Evolutionary conservation across 2,888 invertebrate genomes (phyloP).

Genomic region (Leptinotarsa rubiginosa): DNA sequence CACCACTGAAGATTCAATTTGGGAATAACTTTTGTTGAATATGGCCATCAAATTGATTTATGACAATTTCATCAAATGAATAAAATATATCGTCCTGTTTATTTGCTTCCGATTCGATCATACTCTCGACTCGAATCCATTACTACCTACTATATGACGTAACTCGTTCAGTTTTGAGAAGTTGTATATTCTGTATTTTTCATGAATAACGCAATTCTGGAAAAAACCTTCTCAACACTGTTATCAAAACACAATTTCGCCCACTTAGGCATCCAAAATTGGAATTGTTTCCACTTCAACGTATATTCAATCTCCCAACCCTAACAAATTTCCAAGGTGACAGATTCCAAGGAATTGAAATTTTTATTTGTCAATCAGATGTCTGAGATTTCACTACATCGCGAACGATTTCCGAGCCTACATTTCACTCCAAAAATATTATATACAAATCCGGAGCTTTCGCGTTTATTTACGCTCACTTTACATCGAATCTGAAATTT

Average conservation of each 20-base stretch:
- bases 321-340: neutral
- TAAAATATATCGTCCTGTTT: too few relatives aligned
- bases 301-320: neutral
- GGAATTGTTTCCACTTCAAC: conserved; percentile 3
- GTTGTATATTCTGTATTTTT: too few relatives aligned
- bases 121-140: too few relatives aligned
- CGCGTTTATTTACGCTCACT: conserved; percentile 18
- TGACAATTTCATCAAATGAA: too few relatives aligned
- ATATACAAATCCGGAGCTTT: conserved; percentile 10
- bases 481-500: conserved; percentile 19
- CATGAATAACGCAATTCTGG: too few relatives aligned
- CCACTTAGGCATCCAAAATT: neutral
- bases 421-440: neutral
- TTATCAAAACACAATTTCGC: neutral
- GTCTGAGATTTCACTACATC: conserved; percentile 15
- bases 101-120: too few relatives aligned
- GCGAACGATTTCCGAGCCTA: conserved; percentile 1
- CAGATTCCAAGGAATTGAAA: conserved; percentile 5
- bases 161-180: too few relatives aligned
- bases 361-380: conserved; percentile 20
- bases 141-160: too few relatives aligned
- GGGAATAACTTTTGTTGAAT: too few relatives aligned
- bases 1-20: too few relatives aligned
- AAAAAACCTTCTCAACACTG: too few relatives aligned
- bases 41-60: too few relatives aligned